Base-by-base conservation (phyloP, 2,113 vertebrate genomes). In the Microtus pennsylvanicus region DNA sequence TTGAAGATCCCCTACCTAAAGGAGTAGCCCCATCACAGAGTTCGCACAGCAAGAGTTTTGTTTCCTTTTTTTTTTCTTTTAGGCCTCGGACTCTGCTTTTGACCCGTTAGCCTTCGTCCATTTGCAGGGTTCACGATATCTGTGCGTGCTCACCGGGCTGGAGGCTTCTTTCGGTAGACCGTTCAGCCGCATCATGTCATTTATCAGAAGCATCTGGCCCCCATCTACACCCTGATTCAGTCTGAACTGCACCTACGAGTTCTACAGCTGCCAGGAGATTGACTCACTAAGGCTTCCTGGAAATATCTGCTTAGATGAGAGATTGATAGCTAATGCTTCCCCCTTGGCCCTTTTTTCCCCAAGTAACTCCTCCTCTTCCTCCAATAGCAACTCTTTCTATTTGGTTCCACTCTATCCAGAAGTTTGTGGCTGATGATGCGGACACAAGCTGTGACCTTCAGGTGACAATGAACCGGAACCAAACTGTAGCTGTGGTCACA, bases 191-290 rank as follows among this genome's bases (percentile, higher is more conserved):
- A 85, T 86, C 26, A 2, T 87, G 74, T 92, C 76, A 96, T 96
- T 94, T 91, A 94, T 97, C 94, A 97, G 94, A 98, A 94, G 92
- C 92, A 96, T 86, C 90, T 98, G 97, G 93, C 93, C 91, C 89
- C 92, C 93, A 69, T 94, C 91, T 92, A 90, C 16, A 91, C 83
- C 63, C 47, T 75, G 85, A 77, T 70, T 94, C 89, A 63, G 96
- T 72, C 83, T 85, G 82, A 89, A 93, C 58, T 77, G 58, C 38
- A 33, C 67, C 87, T 93, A 75, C 24, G 75, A 97, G 61, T 88
- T 91, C 93, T 93, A 72, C 93, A 55, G 52, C 61, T 61, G 33
- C 94, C 81, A 5, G 0, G 87, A 95, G 85, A 88, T 52, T 50
- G 81, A 80, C 94, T 94, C 87, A 89, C 38, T 93, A 96, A 65